A percentile compares a stretch with the other conserved stretches of the same genome.
These are phyloP conservation scores for Iguana delicatissima DNA, from an alignment of 2,797 vertebrate species.

Conservation along the genomic window DNA sequence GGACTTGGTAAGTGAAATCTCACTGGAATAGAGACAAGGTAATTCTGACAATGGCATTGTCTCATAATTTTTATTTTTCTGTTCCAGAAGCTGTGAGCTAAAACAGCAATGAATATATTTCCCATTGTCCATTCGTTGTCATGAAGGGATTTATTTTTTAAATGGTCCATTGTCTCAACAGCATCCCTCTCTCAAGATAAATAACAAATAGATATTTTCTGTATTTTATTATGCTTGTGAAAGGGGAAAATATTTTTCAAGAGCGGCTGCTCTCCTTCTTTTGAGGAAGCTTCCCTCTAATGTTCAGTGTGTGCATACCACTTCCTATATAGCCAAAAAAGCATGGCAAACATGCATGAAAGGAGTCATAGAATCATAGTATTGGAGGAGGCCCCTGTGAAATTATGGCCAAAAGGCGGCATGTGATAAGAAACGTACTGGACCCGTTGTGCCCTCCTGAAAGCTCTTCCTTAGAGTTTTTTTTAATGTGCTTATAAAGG, in stretches of 20 bases:
- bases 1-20: slow-evolving; percentile 72
- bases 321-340: background rate
- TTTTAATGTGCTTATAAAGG: too few relatives aligned
- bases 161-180: slow-evolving; percentile 68
- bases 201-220: slow-evolving; percentile 54
- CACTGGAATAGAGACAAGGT: slow-evolving; percentile 67
- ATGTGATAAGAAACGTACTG: too few relatives aligned
- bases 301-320: background rate
- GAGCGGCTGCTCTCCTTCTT: slow-evolving; percentile 43
- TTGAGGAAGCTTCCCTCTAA: background rate
- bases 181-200: slow-evolving; percentile 64
- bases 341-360: background rate
- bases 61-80: slow-evolving; percentile 61
- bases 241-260: slow-evolving; percentile 54
- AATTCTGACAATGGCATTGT: slow-evolving; percentile 70
- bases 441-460: too few relatives aligned
- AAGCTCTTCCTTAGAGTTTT: too few relatives aligned
- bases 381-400: background rate
- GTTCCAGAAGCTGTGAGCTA: slow-evolving; percentile 39
- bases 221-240: slow-evolving; percentile 58
- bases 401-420: too few relatives aligned
- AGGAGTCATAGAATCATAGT: background rate
- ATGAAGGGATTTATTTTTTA: slow-evolving; percentile 63
- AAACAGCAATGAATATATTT: slow-evolving; percentile 62
- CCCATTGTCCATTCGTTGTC: slow-evolving; percentile 63